These are phyloP conservation scores for Gymnoscopelus braueri DNA, from an alignment of 2,797 vertebrate species.

Conservation along the genomic window DNA sequence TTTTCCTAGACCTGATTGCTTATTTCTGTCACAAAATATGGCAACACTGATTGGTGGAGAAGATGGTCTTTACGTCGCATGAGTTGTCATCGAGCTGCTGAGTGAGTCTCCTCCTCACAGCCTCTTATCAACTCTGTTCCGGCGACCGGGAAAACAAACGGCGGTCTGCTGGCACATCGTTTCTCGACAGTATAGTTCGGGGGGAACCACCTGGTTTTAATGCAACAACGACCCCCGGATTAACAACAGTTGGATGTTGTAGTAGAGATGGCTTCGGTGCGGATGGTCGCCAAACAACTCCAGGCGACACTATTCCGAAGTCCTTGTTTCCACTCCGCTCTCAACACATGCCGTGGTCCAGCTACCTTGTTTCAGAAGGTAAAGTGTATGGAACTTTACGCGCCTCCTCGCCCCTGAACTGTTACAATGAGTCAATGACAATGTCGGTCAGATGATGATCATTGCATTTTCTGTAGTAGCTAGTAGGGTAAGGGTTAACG, in stretches of 20 bases:
- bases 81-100: background rate
- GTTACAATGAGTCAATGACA: no score
- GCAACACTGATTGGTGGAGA: no score
- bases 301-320: slow-evolving; percentile 66
- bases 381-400: slow-evolving; percentile 12
- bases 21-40: no score
- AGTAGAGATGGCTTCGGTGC: slow-evolving; percentile 60
- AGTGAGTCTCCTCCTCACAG: background rate
- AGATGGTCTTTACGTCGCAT: background rate
- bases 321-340: slow-evolving; percentile 30
- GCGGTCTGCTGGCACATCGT: background rate
- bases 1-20: no score
- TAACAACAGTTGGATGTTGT: background rate
- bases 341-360: slow-evolving; percentile 9
- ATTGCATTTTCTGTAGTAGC: no score
- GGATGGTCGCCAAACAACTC: slow-evolving; percentile 74
- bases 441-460: no score
- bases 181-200: background rate
- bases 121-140: background rate
- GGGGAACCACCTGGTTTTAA: slow-evolving; percentile 12
- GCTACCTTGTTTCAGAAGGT: slow-evolving; percentile 56
- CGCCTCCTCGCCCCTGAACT: no score
- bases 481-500: no score
- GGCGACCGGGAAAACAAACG: background rate
- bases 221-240: slow-evolving; percentile 28